Evolutionary conservation across 2,888 invertebrate genomes (phyloP).

Genomic region (Eupithecia inturbata): DNA sequence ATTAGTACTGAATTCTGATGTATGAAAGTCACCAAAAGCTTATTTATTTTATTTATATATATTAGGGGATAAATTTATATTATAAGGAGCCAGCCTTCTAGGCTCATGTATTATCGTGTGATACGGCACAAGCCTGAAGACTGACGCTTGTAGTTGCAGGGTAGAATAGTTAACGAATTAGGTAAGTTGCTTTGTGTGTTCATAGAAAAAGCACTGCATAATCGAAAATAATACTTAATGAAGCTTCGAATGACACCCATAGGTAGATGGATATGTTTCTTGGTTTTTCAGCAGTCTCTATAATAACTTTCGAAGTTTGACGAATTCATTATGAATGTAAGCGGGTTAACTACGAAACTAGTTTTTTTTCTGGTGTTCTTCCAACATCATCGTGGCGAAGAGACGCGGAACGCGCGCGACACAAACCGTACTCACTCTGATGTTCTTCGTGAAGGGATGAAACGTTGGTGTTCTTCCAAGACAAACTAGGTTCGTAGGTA

Average conservation of each 20-base stretch:
- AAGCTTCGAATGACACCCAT: background rate
- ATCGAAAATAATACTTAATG: background rate
- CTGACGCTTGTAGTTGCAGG: slow-evolving; percentile 60
- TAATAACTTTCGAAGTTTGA: background rate
- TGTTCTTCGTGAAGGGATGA: no score
- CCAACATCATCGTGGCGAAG: no score
- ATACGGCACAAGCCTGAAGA: slow-evolving; percentile 63
- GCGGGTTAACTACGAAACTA: no score
- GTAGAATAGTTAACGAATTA: slow-evolving; percentile 33
- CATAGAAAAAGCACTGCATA: slow-evolving; percentile 1
- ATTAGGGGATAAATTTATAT: no score
- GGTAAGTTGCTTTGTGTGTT: background rate
- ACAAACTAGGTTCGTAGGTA: no score
- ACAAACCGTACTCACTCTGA: no score
- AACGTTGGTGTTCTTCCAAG: no score
- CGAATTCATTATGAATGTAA: no score
- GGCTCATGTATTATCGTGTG: slow-evolving; percentile 36
- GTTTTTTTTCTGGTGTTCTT: no score
- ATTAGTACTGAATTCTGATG: no score
- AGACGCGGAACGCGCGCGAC: no score
- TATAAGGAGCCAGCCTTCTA: slow-evolving; percentile 22
- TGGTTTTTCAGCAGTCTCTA: background rate
- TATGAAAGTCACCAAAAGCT: background rate
- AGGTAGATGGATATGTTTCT: background rate
- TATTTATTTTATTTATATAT: no score